Evolutionary conservation across 2,797 vertebrate genomes (phyloP).

Genomic region (Mormyrops attenuatus): DNA sequence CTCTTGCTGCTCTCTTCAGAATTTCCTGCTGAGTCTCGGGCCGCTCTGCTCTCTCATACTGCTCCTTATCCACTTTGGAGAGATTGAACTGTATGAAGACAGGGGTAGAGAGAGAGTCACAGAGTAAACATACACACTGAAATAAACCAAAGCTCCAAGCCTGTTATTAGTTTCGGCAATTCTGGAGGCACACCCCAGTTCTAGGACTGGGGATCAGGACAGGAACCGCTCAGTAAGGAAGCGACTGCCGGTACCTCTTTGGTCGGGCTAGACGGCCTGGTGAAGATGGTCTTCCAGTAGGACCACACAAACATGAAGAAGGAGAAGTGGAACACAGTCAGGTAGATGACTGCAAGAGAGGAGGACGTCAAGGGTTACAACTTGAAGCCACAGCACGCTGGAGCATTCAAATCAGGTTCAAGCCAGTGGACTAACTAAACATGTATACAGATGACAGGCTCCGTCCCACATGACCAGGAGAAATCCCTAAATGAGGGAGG

Average conservation of each 20-base stretch:
- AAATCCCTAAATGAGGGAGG: not conserved
- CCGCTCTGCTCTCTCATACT: constrained; percentile 81
- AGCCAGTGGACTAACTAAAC: not conserved
- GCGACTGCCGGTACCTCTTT: constrained; percentile 66
- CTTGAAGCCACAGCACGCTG: not conserved
- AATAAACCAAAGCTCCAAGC: not conserved
- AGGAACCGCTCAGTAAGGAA: not conserved
- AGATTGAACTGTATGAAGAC: constrained; percentile 57
- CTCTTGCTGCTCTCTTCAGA: constrained; percentile 76
- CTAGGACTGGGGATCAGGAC: not conserved
- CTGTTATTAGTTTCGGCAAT: not conserved
- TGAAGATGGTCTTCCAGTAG: constrained; percentile 94
- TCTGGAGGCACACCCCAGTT: not conserved
- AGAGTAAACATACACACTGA: constrained; percentile 7
- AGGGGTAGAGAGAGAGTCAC: not conserved
- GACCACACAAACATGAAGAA: constrained; percentile 94
- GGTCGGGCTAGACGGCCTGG: constrained; percentile 76
- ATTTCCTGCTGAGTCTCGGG: constrained; percentile 82
- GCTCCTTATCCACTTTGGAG: constrained; percentile 82
- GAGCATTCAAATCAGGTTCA: not conserved
- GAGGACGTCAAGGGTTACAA: constrained; percentile 21
- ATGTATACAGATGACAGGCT: not conserved
- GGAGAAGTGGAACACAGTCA: constrained; percentile 88
- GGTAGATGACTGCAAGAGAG: constrained; percentile 78
- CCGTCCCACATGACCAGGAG: not conserved